Evolutionary conservation across 2,113 vertebrate genomes (phyloP), one percentile per base, ranked within the genome.

Genomic region (Sphaerodactylus townsendi): DNA sequence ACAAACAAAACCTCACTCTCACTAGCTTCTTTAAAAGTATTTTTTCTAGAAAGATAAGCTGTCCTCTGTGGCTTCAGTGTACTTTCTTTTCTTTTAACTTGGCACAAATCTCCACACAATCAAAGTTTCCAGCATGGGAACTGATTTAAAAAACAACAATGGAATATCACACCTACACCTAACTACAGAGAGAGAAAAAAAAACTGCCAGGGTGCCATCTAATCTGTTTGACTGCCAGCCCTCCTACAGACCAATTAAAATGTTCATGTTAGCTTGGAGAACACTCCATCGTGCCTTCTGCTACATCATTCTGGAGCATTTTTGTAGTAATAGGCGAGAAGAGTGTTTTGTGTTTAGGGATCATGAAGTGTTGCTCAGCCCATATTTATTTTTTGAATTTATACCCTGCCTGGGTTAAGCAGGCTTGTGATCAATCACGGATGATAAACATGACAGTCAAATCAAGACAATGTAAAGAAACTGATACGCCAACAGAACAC

Each of bases 91-190:
- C 59, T 62, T 62, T 62, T 62, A 62, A 76, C 86, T 90, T 92
- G 83, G 0, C 90, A 85, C 41, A 89, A 82, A 75, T 92, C 83
- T 84, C 65, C 70, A 91, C 89, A 81, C 87, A 92, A 91, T 91
- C 65, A 88, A 0, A 77, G 76, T 92, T 94, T 89, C 77, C 72
- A 87, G 81, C 68, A 39, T 10, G 85, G 91, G 86, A 25, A 92
- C 87, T 56, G 90, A 84, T 86, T 90, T 91, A 78, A 92, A 92
- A 90, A 81, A 62, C 66, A 82, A 3, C 90, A 91, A 83, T 85
- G 91, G 90, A 91, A 90, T 78, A 13, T 87, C 87, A 82, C 69
- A 88, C 90, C 83, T 90, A 93, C 77, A 0, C n/a, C 5, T 83
- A 92, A 85, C 86, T 90, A 85, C 81, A 88, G 87, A 86, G 82